Base-by-base conservation (phyloP, 2,113 vertebrate species). In the Coracopsis vasa region DNA sequence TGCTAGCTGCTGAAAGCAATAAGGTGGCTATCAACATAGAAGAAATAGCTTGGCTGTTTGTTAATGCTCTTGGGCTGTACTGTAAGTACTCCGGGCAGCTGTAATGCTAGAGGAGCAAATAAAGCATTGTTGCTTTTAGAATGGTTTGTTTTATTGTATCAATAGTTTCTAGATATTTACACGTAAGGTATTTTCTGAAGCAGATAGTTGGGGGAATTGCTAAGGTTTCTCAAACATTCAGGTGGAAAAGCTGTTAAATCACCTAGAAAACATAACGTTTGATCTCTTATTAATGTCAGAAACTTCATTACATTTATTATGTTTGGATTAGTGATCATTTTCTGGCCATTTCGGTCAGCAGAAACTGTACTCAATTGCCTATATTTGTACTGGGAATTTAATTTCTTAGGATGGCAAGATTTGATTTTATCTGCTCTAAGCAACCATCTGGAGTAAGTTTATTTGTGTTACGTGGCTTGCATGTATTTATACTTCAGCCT, bases 371-470 rank as follows among this genome's bases (percentile, higher is more conserved):
- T 66, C 86, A 88, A 78, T 85, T 82, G 90, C 60, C 80, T 96
- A 16, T 94, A 94, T 97, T 97, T 95, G 87, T 91, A 80, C 92
- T 94, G 96, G 88, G 92, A 95, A 82, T 98, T 94, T 94, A 94
- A 94, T 93, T 97, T 96, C 89, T 94, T 95, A 95, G 86, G 75
- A 94, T 83, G 94, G 82, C 1, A 8, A 95, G 95, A 97, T 97
- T 96, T 97, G 96, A 98, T 98, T 91, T 89, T 97, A 97, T 97
- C 91, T 97, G 88, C 83, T 97, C 86, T 94, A 96, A 96, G 89
- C 94, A 97, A 90, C 97, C 98, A 98, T 98, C 98, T 98, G 97
- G 98, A 97, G 78, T 95, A 96, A 96, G 96, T 97, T 98, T 98
- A 95, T 98, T 98, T 97, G 87, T 93, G 93, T 96, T 98, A 94